These are phyloP conservation scores for Calephelis nemesis DNA, from an alignment of 1,140 invertebrate species.

Conservation along the genomic window DNA sequence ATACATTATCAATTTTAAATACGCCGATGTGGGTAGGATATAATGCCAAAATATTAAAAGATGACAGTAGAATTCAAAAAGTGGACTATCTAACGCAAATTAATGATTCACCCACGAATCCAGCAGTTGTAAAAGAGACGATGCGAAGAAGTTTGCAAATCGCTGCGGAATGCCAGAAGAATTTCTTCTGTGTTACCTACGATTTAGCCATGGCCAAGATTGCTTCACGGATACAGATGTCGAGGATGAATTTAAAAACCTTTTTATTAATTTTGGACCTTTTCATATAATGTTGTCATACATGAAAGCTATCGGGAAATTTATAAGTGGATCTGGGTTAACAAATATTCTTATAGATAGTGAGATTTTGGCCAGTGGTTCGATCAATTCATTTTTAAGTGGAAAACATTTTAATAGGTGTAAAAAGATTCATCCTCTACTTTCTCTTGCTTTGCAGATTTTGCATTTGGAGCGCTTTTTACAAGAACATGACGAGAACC, in stretches of 20 bases:
- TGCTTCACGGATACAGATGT: constrained; percentile 27
- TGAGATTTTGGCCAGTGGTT: constrained; percentile 25
- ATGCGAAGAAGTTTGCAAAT: constrained; percentile 24
- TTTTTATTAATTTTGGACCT: constrained; percentile 26
- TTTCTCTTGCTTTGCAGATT: constrained; percentile 18
- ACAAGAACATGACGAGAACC: constrained; percentile 11
- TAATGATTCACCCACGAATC: constrained; percentile 15
- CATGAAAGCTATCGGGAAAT: constrained; percentile 27
- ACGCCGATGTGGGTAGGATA: constrained; percentile 18
- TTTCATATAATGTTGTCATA: constrained; percentile 25
- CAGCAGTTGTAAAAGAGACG: constrained; percentile 13
- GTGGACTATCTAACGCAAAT: background rate
- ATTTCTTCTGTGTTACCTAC: constrained; percentile 24
- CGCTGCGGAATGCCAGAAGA: constrained; percentile 22
- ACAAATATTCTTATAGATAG: constrained; percentile 27
- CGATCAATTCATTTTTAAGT: constrained; percentile 16
- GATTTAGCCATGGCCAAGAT: constrained; percentile 27
- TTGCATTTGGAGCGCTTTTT: constrained; percentile 16
- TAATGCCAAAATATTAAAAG: constrained; percentile 21
- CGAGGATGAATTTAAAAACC: constrained; percentile 24
- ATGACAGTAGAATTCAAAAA: background rate
- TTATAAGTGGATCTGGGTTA: constrained; percentile 27
- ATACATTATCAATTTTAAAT: constrained; percentile 9
- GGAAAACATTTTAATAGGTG: constrained; percentile 20
- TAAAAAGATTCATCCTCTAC: constrained; percentile 21